phyloP scores from a whole-genome alignment of 2,888 invertebrate genomes.

The Sesamia inferens region DNA sequence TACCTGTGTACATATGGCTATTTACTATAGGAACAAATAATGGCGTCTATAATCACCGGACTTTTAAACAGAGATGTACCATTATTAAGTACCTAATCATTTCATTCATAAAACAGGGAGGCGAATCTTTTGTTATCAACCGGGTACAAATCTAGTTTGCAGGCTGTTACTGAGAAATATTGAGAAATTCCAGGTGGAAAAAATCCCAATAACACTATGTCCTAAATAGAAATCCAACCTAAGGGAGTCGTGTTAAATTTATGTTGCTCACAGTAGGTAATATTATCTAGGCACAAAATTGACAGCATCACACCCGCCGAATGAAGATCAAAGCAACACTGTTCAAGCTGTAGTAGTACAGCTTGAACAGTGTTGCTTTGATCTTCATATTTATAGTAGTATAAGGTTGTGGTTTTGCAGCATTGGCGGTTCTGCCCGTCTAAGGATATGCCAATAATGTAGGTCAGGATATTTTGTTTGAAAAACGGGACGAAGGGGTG shows the following conservation, averaged over 20 bases:
- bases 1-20: neutral
- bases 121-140: neutral
- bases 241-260: neutral
- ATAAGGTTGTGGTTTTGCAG: neutral
- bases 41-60: neutral
- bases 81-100: too few relatives aligned
- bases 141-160: too few relatives aligned
- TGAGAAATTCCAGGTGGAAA: neutral
- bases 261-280: neutral
- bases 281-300: too few relatives aligned
- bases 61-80: neutral
- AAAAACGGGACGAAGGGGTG: neutral
- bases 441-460: too few relatives aligned
- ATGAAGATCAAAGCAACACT: neutral
- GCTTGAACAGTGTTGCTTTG: neutral
- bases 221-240: neutral
- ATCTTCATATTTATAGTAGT: too few relatives aligned
- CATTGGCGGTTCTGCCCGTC: too few relatives aligned
- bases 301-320: neutral
- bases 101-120: too few relatives aligned
- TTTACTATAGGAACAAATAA: neutral
- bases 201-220: neutral
- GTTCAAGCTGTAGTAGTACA: neutral
- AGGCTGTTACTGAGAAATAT: too few relatives aligned
- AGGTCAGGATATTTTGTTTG: neutral